These are phyloP conservation scores for Akabosia matsudoensis DNA, from an alignment of 1,140 invertebrate genomes.

Conservation along the genomic window DNA sequence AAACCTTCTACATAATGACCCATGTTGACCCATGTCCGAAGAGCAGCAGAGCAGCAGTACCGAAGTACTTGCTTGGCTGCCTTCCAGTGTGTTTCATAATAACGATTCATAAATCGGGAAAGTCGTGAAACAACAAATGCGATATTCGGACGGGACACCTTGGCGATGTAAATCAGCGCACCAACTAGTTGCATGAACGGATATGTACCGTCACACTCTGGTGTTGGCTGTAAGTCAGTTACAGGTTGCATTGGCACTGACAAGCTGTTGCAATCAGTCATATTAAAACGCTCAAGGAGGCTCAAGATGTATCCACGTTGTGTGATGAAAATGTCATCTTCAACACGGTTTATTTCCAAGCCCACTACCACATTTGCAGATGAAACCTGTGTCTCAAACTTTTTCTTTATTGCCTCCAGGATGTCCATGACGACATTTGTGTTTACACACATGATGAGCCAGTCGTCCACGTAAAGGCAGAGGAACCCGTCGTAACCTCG, in stretches of 20 bases:
- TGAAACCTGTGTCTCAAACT: slow-evolving; percentile 52
- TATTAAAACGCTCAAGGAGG: slow-evolving; percentile 22
- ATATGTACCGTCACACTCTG: background rate
- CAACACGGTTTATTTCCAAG: slow-evolving; percentile 49
- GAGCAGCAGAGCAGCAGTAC: too few species aligned
- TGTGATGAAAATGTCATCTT: slow-evolving; percentile 40
- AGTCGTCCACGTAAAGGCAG: slow-evolving; percentile 51
- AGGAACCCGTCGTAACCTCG: slow-evolving; percentile 43
- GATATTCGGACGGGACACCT: slow-evolving; percentile 29
- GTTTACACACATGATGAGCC: slow-evolving; percentile 48
- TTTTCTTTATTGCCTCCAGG: slow-evolving; percentile 48
- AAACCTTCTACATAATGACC: too few species aligned
- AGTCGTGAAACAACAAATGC: slow-evolving; percentile 36
- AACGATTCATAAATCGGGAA: slow-evolving; percentile 37
- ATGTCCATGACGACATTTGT: slow-evolving; percentile 44
- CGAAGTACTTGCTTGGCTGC: slow-evolving; percentile 46
- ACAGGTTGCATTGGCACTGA: slow-evolving; percentile 26
- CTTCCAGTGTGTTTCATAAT: slow-evolving; percentile 39
- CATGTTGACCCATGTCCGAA: too few species aligned
- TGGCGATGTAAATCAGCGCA: slow-evolving; percentile 18
- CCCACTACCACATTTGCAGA: slow-evolving; percentile 49
- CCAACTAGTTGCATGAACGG: slow-evolving; percentile 33
- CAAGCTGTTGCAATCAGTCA: slow-evolving; percentile 25
- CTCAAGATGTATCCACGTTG: background rate
- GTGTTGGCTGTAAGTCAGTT: background rate